Evolutionary conservation across 2,113 vertebrate species (phyloP), one percentile per base, ranked within the genome.

Genomic region (Phaethon lepturus): DNA sequence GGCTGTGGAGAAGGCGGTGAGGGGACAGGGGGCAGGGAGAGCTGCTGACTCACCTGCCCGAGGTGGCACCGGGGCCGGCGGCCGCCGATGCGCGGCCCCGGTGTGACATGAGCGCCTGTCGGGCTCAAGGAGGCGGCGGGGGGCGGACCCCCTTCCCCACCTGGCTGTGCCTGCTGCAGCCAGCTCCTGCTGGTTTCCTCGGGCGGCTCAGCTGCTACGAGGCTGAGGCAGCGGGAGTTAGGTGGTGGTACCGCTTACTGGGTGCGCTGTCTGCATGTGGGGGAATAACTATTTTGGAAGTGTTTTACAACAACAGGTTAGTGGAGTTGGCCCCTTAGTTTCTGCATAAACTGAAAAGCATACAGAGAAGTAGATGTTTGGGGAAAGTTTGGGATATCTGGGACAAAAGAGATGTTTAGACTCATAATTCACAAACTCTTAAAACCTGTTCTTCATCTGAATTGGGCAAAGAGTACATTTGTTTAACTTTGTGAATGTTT

Each of bases 41-140:
- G 89, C 69, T 88, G 90, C 93, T 95, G 96, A 95, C 91, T 93
- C 93, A 90, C 92, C 93, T 93, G 95, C 28, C 31, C 44, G 25
- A 8, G 66, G 38, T 33, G 79, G 33, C 35, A 47, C 7, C 11
- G 52, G 60, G 38, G 59, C 23, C 12, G 25, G 13, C 29, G 53
- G 76, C 33, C 4, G 24, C 28, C 14, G 6, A 72, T n/a, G 38
- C n/a, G 22, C 45, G 50, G 40, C 49, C 25, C 10, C 10, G 11
- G n/a, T 17, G 45, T 1, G 56, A n/a, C 76, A 29, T 10, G 50
- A 17, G 76, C 29, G 50, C 50, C 42, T n/a, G 2, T 4, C 7
- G 60, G 18, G 72, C 67, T 31, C 2, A 3, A 56, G 20, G 19
- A 24, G 45, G 77, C 20, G 52, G 38, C 64, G 5, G 13, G 47